A percentile compares a stretch with the other conserved stretches of the same genome.
These are phyloP conservation scores for Ovis aries DNA, from an alignment of 2,113 vertebrate species.

Conservation along the genomic window ARS-UI_Ramb_v3.0 NC_056061.1:49908001-49908500, in stretches of 20 bases:
- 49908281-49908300: neutral
- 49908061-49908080: accelerated
- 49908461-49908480: neutral
- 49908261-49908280: neutral
- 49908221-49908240: neutral
- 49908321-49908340: neutral
- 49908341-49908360: neutral
- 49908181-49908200: neutral
- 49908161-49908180: neutral
- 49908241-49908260: neutral
- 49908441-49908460: neutral
- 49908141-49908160: neutral
- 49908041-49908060: neutral
- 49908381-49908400: neutral
- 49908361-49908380: neutral
- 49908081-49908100: neutral
- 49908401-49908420: neutral
- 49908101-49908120: neutral
- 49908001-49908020: neutral
- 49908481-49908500: accelerated
- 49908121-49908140: neutral
- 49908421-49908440: neutral
- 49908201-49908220: neutral
- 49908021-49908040: neutral
- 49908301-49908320: neutral